Percentiles rank a stretch among this genome's conserved stretches.
Conservation (phyloP, 2,888 invertebrate species). For the Linnaemya vulpina region DNA sequence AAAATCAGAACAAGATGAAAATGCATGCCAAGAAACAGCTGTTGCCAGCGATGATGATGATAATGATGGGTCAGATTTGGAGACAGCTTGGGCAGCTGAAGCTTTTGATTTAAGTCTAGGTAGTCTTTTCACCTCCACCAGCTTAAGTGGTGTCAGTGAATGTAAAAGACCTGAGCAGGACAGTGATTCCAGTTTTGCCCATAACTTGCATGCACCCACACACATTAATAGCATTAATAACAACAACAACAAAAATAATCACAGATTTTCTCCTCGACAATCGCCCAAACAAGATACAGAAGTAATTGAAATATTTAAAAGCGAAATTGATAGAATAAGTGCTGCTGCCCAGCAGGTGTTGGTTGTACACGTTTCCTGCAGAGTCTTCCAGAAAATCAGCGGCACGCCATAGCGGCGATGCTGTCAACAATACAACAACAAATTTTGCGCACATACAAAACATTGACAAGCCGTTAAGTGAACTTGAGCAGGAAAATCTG, state of each 20-base stretch:
- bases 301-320: slow-evolving; percentile 82
- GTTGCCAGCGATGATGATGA: slow-evolving; percentile 60
- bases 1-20: slow-evolving; percentile 75
- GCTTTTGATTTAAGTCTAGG: slow-evolving; percentile 81
- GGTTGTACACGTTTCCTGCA: slow-evolving; percentile 81
- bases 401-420: slow-evolving; percentile 69
- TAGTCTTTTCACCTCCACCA: slow-evolving; percentile 77
- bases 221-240: slow-evolving; percentile 34
- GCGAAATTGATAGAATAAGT: slow-evolving; percentile 79
- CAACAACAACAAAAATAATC: slow-evolving; percentile 32
- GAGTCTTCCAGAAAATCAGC: slow-evolving; percentile 74
- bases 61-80: slow-evolving; percentile 75
- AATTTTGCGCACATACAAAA: slow-evolving; percentile 77
- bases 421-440: slow-evolving; percentile 72
- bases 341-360: slow-evolving; percentile 79
- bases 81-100: slow-evolving; percentile 78
- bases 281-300: slow-evolving; percentile 83
- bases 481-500: slow-evolving; percentile 82
- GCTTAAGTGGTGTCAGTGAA: no score
- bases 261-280: slow-evolving; percentile 79
- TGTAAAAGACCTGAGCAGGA: slow-evolving; percentile 55
- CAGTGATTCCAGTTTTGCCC: slow-evolving; percentile 55
- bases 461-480: slow-evolving; percentile 83
- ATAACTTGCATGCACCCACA: slow-evolving; percentile 62
- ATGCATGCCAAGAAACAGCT: slow-evolving; percentile 69